phyloP scores from a whole-genome alignment of 2,113 vertebrate species.

The Catharus bicknelli region DNA sequence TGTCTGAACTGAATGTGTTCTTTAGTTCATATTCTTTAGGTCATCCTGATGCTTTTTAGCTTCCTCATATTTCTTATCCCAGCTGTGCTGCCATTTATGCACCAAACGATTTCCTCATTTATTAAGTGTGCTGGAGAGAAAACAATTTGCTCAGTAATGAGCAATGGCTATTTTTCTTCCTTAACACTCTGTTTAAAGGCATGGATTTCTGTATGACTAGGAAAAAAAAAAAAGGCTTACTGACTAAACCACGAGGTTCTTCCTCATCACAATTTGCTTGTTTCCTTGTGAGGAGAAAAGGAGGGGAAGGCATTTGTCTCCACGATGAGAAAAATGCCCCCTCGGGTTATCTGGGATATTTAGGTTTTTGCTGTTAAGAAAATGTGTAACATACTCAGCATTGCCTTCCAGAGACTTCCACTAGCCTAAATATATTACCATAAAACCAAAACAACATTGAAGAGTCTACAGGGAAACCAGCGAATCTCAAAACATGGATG shows the following conservation, averaged over 20 bases:
- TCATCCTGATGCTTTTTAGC: background rate
- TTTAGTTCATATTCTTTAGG: background rate
- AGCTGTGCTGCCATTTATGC: no score
- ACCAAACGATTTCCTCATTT: background rate
- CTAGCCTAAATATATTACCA: background rate
- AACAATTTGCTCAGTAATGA: rapidly evolving
- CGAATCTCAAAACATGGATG: background rate
- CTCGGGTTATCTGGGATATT: background rate
- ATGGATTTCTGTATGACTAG: rapidly evolving
- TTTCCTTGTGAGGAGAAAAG: background rate
- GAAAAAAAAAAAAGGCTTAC: background rate
- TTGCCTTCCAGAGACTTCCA: background rate
- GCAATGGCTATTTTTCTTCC: background rate
- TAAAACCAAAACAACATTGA: background rate
- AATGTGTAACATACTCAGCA: background rate
- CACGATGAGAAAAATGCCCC: background rate
- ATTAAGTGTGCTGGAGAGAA: background rate
- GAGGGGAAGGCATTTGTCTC: background rate
- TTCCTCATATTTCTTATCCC: rapidly evolving
- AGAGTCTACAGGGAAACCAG: background rate
- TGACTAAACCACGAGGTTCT: background rate
- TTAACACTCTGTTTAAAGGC: background rate
- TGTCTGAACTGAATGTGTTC: rapidly evolving
- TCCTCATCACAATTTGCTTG: background rate
- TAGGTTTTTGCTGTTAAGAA: background rate